These are phyloP conservation scores for Echinops telfairi DNA, from an alignment of 2,113 vertebrate genomes.

Conservation along the genomic window DNA sequence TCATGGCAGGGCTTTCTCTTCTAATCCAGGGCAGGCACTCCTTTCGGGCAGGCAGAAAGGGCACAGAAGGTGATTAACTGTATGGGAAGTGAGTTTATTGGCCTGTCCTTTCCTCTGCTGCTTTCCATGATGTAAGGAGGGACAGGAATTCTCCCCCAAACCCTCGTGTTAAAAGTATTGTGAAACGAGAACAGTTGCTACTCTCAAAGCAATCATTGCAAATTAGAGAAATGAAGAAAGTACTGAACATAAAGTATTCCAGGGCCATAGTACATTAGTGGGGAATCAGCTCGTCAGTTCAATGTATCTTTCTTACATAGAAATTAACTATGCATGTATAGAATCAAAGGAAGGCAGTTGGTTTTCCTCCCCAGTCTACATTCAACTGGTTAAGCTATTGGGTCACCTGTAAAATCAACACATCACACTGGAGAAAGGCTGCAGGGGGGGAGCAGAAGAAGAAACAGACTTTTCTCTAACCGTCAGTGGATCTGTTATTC, in stretches of 20 bases:
- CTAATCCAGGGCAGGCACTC: not conserved
- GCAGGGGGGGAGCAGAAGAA: too few relatives aligned
- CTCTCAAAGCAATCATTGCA: not conserved
- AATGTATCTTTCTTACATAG: constrained; percentile 22
- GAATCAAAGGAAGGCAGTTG: not conserved
- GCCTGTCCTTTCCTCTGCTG: not conserved
- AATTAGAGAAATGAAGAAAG: constrained; percentile 43
- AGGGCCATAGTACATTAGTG: not conserved
- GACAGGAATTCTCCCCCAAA: not conserved
- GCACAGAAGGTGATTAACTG: not conserved
- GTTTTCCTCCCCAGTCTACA: not conserved
- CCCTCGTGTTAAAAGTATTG: not conserved
- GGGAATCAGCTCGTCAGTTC: not conserved
- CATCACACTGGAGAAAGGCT: not conserved
- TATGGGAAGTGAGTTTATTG: not conserved
- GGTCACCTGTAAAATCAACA: not conserved
- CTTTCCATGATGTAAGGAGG: not conserved
- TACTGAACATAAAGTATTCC: not conserved
- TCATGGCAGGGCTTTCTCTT: not conserved
- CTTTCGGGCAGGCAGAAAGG: not conserved
- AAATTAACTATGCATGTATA: not conserved
- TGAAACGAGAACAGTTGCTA: not conserved
- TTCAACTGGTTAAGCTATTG: not conserved
- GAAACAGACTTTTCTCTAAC: not conserved
- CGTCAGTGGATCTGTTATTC: not conserved